Percentiles rank a stretch among this genome's conserved stretches.
phyloP scores from a whole-genome alignment of 2,797 vertebrate genomes.

The Myoxocephalus aenaeus region DNA sequence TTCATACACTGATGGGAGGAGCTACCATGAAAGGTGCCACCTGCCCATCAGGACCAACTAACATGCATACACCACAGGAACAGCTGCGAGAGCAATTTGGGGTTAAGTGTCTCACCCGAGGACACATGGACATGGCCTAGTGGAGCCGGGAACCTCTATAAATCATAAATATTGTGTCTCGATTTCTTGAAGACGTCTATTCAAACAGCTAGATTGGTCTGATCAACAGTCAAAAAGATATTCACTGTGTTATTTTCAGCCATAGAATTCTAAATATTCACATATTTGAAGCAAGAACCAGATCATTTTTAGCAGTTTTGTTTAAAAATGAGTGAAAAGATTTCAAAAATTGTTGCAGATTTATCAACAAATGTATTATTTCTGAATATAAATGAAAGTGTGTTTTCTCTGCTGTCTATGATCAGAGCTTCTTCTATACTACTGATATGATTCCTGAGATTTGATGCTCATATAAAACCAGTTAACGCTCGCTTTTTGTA shows the following conservation, averaged over 20 bases:
- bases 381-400: background rate
- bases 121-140: no score
- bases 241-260: background rate
- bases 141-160: no score
- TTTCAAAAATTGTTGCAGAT: background rate
- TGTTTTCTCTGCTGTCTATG: background rate
- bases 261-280: background rate
- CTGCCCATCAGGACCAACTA: no score
- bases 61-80: no score
- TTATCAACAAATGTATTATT: background rate
- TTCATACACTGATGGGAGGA: no score
- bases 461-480: background rate
- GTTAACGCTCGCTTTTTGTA: background rate
- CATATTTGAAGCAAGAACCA: background rate
- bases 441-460: background rate
- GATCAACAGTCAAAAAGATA: background rate
- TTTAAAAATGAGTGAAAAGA: background rate
- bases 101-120: no score
- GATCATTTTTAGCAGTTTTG: background rate
- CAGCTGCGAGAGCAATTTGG: no score
- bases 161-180: background rate
- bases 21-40: no score
- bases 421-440: background rate
- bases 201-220: no score
- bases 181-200: no score